Percentiles rank a stretch among this genome's conserved stretches.
These are phyloP conservation scores for Bucco capensis DNA, from an alignment of 2,113 vertebrate species.

Conservation along the genomic window DNA sequence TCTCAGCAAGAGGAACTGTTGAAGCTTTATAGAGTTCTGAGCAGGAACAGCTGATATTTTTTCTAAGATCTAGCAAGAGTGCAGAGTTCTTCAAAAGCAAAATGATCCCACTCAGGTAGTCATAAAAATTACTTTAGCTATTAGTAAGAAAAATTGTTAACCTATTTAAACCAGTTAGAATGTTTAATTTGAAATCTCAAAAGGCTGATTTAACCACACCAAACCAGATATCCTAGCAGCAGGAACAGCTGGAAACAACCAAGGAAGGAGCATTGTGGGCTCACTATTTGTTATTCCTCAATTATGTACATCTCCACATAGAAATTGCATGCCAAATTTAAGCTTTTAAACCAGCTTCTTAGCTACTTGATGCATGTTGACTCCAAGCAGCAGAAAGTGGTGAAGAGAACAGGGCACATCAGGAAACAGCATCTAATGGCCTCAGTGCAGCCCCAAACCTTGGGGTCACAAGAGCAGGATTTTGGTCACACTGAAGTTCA, in stretches of 20 bases:
- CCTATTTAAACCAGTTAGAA: not conserved
- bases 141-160: constrained; percentile 20
- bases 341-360: not conserved
- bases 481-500: not conserved
- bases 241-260: not conserved
- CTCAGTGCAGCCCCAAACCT: not conserved
- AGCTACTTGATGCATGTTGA: fast-evolving
- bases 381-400: not conserved
- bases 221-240: not conserved
- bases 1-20: constrained; percentile 41
- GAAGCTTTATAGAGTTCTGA: constrained; percentile 38
- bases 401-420: not conserved
- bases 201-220: constrained; percentile 18
- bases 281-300: not conserved
- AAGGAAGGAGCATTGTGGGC: not conserved
- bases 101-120: constrained; percentile 15
- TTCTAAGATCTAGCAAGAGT: constrained; percentile 14
- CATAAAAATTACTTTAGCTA: constrained; percentile 23
- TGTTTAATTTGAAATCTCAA: not conserved
- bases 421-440: not conserved
- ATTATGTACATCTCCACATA: not conserved
- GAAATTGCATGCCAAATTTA: not conserved
- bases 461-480: not conserved
- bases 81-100: constrained; percentile 18
- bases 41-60: constrained; percentile 36